Evolutionary conservation across 2,113 vertebrate genomes (phyloP), one percentile per base, ranked within the genome.

Genomic region (Vimba vimba): DNA sequence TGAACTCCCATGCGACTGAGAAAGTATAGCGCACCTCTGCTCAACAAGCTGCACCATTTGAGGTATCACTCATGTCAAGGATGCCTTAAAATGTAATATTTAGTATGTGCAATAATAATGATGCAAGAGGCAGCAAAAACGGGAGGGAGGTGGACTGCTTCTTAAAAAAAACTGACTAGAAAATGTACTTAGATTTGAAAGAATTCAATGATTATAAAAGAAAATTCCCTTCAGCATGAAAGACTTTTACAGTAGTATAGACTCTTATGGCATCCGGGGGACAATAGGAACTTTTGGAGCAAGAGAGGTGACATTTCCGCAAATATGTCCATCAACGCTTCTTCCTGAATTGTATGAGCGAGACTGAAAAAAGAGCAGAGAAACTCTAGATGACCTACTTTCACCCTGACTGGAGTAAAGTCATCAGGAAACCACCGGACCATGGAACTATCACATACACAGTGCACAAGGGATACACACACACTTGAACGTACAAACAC

Each of bases 291-390:
- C 39, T 52, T 80, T 60, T n/a, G 17, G 74, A 68, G 62, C 74
- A 66, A 78, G 36, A 71, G 80, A 83, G 50, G 45, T 52, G 60
- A 83, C 36, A 79, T 86, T 83, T 83, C 80, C 64, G 3, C 64
- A 55, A 82, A 69, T 55, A 71, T 2, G 47, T 71, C 86, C 59
- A 27, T 87, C 86, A 87, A 62, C 62, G 23, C 82, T 62, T 55
- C 78, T 87, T 87, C 81, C 82, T 87, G 66, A 60, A 79, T 36
- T 13, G 57, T 66, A 25, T 36, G 60, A 1, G 21, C 17, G 60
- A 60, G 68, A 25, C 52, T 11, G 11, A 71, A 52, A 62, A 45
- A 43, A 30, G 52, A 71, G 68, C 30, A 79, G 52, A n/a, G 25
- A 43, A 45, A 75, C 21, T 50, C 55, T 30, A 84, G 27, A 23